phyloP scores from a whole-genome alignment of 1,140 invertebrate genomes.

The Megathymus violae region DNA sequence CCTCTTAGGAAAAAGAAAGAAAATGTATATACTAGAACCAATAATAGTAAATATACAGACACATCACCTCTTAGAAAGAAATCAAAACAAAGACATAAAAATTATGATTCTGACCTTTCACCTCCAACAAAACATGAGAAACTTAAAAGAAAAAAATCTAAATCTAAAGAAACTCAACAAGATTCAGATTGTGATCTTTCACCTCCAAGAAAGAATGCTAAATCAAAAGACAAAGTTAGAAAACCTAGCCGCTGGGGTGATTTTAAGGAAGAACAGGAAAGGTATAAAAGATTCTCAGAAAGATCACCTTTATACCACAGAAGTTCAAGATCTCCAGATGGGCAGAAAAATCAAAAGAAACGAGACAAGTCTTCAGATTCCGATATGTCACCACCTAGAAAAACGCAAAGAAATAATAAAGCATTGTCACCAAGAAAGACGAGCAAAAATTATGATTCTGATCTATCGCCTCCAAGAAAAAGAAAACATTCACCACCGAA shows the following conservation, averaged over 20 bases:
- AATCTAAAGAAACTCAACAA: conserved; percentile 4
- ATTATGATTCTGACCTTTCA: conserved; percentile 27
- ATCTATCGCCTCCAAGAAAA: conserved; percentile 60
- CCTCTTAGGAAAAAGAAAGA: conserved; percentile 45
- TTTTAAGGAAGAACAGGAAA: conserved; percentile 40
- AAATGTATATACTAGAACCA: conserved; percentile 25
- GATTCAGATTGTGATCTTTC: conserved; percentile 39
- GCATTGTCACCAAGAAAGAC: no score
- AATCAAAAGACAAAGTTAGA: conserved; percentile 34
- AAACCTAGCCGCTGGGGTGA: conserved; percentile 41
- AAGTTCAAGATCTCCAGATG: conserved; percentile 25
- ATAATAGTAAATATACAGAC: conserved; percentile 47
- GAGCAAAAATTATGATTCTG: conserved; percentile 42
- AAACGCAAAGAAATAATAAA: conserved; percentile 13
- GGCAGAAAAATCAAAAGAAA: not conserved
- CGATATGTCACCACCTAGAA: conserved; percentile 64
- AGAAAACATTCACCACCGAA: conserved; percentile 37
- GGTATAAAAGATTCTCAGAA: conserved; percentile 20
- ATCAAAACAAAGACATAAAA: conserved; percentile 18
- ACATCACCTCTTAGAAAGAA: conserved; percentile 64
- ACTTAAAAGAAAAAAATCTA: not conserved
- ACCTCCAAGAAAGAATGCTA: conserved; percentile 39
- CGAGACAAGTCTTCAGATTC: conserved; percentile 37
- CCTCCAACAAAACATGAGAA: conserved; percentile 40
- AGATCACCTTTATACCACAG: conserved; percentile 29